Evolutionary conservation across 1,140 invertebrate genomes (phyloP).

Genomic region (Sycophaga agraensis): DNA sequence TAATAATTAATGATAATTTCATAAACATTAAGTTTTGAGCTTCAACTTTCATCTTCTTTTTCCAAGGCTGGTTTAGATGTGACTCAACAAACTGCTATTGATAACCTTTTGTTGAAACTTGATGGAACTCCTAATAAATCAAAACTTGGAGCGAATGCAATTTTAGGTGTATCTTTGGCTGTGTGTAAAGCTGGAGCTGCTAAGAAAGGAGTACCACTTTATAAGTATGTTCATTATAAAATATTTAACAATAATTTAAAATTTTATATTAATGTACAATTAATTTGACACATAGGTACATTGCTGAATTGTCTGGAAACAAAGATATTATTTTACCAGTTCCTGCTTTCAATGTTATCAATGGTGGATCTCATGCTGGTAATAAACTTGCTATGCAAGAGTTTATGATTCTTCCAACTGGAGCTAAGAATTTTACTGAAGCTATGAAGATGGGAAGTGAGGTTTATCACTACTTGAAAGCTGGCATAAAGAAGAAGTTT

Average conservation of each 20-base stretch:
- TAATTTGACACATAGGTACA: slow-evolving; percentile 71
- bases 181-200: slow-evolving; percentile 96
- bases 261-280: slow-evolving; percentile 26
- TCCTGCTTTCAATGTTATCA: slow-evolving; percentile 99
- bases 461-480: slow-evolving; percentile 95
- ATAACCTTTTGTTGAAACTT: slow-evolving; percentile 87
- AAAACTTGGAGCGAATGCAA: slow-evolving; percentile 96
- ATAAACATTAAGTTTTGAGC: too few species aligned
- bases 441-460: slow-evolving; percentile 99
- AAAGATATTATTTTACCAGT: slow-evolving; percentile 89
- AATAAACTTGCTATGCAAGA: slow-evolving; percentile 99
- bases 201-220: slow-evolving; percentile 88
- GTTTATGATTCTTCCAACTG: slow-evolving; percentile 88
- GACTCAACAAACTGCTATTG: slow-evolving; percentile 89
- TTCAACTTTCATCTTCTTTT: too few species aligned
- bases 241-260: not conserved
- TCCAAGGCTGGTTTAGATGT: slow-evolving; percentile 71
- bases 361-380: slow-evolving; percentile 98
- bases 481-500: slow-evolving; percentile 93
- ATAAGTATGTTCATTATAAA: slow-evolving; percentile 55
- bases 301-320: slow-evolving; percentile 92
- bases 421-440: slow-evolving; percentile 89
- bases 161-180: slow-evolving; percentile 94
- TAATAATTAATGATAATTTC: not conserved
- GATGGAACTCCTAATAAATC: slow-evolving; percentile 98